Conservation (phyloP, 2,797 vertebrate genomes). For the Dendrocincla tyrannina region DNA sequence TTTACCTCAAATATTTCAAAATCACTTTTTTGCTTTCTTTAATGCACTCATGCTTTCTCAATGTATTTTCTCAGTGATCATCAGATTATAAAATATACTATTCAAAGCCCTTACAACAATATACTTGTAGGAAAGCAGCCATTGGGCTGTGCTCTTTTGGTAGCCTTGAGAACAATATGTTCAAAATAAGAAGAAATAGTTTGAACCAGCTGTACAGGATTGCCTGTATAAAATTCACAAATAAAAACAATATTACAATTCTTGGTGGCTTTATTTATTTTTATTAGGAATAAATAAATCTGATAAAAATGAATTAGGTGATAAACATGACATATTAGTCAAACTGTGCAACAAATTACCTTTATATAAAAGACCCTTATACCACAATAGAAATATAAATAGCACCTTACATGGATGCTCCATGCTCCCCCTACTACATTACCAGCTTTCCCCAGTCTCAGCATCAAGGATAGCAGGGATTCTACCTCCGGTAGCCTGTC, state of each 20-base stretch:
- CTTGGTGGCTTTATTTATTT: background rate
- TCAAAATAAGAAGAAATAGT: background rate
- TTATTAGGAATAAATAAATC: constrained; percentile 63
- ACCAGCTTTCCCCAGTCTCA: background rate
- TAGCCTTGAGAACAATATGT: background rate
- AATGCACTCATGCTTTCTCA: background rate
- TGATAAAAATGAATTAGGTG: constrained; percentile 1
- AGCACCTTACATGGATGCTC: background rate
- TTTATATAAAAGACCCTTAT: background rate
- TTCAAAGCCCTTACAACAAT: background rate
- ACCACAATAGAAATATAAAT: constrained; percentile 1
- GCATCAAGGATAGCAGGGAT: background rate
- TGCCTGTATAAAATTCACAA: background rate
- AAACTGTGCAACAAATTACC: background rate
- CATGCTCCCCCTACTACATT: background rate
- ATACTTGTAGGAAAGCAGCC: background rate
- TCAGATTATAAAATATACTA: background rate
- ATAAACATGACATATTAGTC: background rate
- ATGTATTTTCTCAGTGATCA: background rate
- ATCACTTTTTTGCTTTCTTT: background rate
- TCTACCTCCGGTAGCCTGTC: background rate
- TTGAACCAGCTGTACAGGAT: background rate
- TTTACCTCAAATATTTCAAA: background rate
- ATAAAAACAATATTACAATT: background rate
- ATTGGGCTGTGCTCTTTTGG: background rate